Evolutionary conservation across 2,888 invertebrate genomes (phyloP), one percentile per base, ranked within the genome.

Genomic region (Dioctria linearis): DNA sequence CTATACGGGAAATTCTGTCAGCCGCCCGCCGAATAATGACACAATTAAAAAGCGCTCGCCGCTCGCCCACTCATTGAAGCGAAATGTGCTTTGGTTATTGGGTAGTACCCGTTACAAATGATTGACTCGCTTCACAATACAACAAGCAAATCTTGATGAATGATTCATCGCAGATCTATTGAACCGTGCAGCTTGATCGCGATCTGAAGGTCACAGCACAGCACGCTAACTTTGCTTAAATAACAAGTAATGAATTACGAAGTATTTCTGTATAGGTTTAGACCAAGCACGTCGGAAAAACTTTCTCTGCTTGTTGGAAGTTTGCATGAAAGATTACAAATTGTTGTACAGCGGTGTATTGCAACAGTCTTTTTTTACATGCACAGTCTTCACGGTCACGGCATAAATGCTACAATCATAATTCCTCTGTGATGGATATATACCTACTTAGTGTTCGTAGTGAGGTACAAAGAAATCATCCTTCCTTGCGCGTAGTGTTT

Each of bases 91-190:
- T 25, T 66, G 66, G n/a, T 61, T 25, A 25, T 25, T 13, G 61
- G 37, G 5, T 25, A 25, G 25, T 37, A 59, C 43, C 73, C 40
- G 73, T 42, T 57, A 73, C 59, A 73, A 63, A 42, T 73, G 73
- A 73, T 73, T 59, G 57, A 73, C 73, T 57, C 73, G 13, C 11
- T 42, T 73, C 57, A 73, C 73, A 73, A 57, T 73, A 13, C 11
- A 59, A 0, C 5, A 25, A 25, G 25, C 46, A 43, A 13, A 4
- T 9, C 46, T 54, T 51, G 54, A 73, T 57, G 73, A 73, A 73
- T 73, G 73, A 73, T 13, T 73, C 73, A 73, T 42, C 13, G 57
- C 40, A 11, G 57, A 57, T 73, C 73, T 40, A 73, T 73, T 42
- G 57, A 54, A 51, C 57, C 37, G 57, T 13, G 51, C 11, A n/a